Conservation (phyloP, 2,113 vertebrate species). For the Ellobius talpinus region DNA sequence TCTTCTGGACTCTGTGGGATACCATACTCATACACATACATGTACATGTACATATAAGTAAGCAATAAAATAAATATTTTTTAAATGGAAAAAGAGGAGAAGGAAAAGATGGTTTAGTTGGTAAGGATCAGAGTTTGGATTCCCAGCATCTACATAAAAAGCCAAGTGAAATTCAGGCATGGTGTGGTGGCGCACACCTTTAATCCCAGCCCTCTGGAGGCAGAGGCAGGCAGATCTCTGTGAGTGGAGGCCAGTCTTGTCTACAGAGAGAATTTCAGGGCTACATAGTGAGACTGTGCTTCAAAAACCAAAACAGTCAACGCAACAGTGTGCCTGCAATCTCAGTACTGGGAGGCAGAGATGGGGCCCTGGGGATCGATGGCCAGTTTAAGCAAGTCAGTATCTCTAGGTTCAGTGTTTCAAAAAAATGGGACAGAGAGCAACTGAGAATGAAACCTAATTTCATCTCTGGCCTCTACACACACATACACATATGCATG, state of each 20-base stretch:
- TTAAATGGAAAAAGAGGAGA: not conserved
- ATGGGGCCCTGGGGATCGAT: not conserved
- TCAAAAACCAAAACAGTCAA: not conserved
- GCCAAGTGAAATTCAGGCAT: not conserved
- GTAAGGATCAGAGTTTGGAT: not conserved
- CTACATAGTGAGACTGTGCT: not conserved
- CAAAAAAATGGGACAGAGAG: not conserved
- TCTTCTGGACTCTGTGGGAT: not conserved
- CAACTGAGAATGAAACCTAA: not conserved
- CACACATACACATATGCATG: not conserved
- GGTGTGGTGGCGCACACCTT: not conserved
- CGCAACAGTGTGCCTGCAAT: not conserved
- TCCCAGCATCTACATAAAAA: not conserved
- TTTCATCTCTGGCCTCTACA: not conserved
- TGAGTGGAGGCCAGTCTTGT: not conserved
- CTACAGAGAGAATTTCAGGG: not conserved
- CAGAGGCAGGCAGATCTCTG: not conserved
- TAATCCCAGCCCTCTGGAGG: not conserved
- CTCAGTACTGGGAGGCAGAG: not conserved
- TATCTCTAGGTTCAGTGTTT: not conserved
- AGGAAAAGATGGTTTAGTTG: not conserved
- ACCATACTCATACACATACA: not conserved
- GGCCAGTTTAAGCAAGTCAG: not conserved
- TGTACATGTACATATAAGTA: not conserved
- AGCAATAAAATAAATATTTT: not conserved